These are phyloP conservation scores for Campoletis sonorensis DNA, from an alignment of 1,140 invertebrate species.

Conservation along the genomic window DNA sequence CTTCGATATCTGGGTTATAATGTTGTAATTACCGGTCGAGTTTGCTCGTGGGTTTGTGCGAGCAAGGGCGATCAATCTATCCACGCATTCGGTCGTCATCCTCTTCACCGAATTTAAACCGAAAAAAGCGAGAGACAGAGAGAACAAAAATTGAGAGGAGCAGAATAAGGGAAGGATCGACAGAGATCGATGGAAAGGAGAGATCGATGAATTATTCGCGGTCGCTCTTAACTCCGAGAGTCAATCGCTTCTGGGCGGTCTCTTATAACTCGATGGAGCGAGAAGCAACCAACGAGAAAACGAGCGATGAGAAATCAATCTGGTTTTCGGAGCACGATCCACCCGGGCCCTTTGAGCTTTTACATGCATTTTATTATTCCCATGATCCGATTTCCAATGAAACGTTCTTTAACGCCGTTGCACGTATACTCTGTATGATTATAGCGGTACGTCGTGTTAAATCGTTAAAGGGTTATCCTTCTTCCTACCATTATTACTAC, in stretches of 20 bases:
- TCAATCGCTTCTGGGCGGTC: constrained; percentile 35
- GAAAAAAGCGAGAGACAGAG: not conserved
- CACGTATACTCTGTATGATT: not conserved
- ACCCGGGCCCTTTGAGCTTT: not conserved
- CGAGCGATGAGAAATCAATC: constrained; percentile 28
- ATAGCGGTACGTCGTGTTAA: constrained; percentile 13
- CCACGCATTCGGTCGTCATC: constrained; percentile 1
- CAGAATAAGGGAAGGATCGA: too few species aligned
- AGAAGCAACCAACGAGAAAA: not conserved
- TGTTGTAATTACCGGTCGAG: constrained; percentile 57
- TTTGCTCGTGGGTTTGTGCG: not conserved
- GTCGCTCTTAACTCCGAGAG: not conserved
- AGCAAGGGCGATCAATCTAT: constrained; percentile 25
- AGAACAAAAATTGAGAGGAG: not conserved
- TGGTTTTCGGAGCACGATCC: constrained; percentile 35
- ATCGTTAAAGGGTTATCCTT: not conserved
- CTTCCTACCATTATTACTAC: too few species aligned
- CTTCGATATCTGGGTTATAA: constrained; percentile 71
- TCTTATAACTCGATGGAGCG: not conserved
- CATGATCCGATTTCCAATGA: constrained; percentile 20
- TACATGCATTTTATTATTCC: constrained; percentile 29
- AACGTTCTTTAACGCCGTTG: not conserved
- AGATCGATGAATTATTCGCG: constrained; percentile 12
- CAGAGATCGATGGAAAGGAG: not conserved
- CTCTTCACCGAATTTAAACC: constrained; percentile 2